Percentiles rank a stretch among this genome's conserved stretches.
Evolutionary conservation across 2,888 invertebrate species (phyloP).

Genomic region (Clitarchus hookeri): DNA sequence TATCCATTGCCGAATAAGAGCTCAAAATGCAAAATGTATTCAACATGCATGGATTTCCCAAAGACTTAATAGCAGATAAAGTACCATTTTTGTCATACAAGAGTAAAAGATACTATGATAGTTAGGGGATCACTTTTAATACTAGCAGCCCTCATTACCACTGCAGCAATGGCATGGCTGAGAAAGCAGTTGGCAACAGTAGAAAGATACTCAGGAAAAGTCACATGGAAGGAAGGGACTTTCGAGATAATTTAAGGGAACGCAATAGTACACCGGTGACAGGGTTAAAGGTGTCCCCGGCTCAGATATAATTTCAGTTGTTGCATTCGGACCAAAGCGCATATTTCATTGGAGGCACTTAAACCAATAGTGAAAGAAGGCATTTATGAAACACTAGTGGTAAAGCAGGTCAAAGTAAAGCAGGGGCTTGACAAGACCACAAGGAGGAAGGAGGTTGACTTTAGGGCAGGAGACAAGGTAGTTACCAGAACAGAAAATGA

Average conservation of each 20-base stretch:
- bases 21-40: slow-evolving; percentile 1
- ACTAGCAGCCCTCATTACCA: slow-evolving; percentile 1
- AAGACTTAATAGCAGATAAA: background rate
- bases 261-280: background rate
- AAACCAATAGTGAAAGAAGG: background rate
- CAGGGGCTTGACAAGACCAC: background rate
- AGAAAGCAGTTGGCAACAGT: background rate
- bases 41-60: background rate
- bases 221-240: background rate
- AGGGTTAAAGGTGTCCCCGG: background rate
- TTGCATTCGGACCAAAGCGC: background rate
- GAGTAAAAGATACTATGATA: background rate
- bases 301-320: background rate
- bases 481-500: background rate
- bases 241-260: background rate
- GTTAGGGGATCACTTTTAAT: background rate
- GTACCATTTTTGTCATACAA: background rate
- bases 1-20: background rate
- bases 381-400: background rate
- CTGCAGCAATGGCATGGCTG: background rate
- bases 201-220: background rate
- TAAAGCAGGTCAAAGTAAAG: background rate
- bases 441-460: background rate
- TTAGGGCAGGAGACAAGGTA: background rate
- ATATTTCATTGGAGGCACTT: background rate